phyloP scores from a whole-genome alignment of 1,140 invertebrate genomes.

The Drosophila sulfurigaster region DNA sequence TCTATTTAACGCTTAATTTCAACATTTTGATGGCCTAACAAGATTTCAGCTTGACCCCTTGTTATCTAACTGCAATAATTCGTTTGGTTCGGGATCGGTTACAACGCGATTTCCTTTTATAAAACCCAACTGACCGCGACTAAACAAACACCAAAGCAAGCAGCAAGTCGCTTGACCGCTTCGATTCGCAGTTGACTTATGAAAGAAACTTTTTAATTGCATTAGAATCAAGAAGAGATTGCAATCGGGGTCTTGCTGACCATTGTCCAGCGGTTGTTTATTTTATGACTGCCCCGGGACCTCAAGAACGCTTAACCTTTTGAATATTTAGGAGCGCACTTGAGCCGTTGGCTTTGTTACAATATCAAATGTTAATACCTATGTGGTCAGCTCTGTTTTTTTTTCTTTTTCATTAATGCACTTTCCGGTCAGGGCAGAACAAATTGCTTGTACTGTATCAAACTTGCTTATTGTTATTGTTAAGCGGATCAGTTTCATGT shows the following conservation, averaged over 20 bases:
- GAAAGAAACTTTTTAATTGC: constrained; percentile 69
- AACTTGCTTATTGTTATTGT: constrained; percentile 14
- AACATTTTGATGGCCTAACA: constrained; percentile 76
- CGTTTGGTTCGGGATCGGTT: constrained; percentile 51
- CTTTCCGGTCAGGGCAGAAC: constrained; percentile 54
- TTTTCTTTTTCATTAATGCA: constrained; percentile 60
- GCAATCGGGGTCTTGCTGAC: constrained; percentile 41
- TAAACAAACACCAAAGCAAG: constrained; percentile 70
- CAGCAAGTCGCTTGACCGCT: constrained; percentile 31
- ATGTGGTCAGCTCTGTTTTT: constrained; percentile 41
- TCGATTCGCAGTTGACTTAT: constrained; percentile 77
- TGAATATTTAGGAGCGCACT: constrained; percentile 62
- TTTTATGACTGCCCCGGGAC: constrained; percentile 51
- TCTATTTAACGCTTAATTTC: constrained; percentile 83
- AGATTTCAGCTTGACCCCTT: constrained; percentile 67
- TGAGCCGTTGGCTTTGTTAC: constrained; percentile 22
- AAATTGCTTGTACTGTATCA: constrained; percentile 17
- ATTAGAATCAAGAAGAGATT: constrained; percentile 56
- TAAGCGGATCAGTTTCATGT: constrained; percentile 74
- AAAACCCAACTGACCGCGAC: constrained; percentile 75
- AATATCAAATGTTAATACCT: constrained; percentile 21
- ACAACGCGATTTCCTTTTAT: constrained; percentile 51
- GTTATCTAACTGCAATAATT: constrained; percentile 6
- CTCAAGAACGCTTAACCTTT: constrained; percentile 67
- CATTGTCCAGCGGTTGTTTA: constrained; percentile 60